A percentile compares a stretch with the other conserved stretches of the same genome.
phyloP scores from a whole-genome alignment of 2,888 invertebrate genomes.

The Melanophora roralis region DNA sequence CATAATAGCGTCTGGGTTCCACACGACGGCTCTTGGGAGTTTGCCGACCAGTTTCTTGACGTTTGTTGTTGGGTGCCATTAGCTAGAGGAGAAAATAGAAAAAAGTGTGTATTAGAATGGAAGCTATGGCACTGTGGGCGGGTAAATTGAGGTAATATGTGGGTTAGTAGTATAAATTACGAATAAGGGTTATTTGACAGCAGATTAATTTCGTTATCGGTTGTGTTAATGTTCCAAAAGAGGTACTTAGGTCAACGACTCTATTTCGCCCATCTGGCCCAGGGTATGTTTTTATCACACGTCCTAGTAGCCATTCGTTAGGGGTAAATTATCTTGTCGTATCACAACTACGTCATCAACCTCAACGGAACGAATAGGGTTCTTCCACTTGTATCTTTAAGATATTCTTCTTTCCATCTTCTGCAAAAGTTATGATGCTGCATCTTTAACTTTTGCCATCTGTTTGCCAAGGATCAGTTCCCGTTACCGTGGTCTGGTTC shows the following conservation, averaged over 20 bases:
- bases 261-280: neutral
- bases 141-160: too few species aligned
- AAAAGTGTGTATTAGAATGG: too few species aligned
- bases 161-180: too few species aligned
- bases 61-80: too few species aligned
- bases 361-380: neutral
- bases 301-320: neutral
- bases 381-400: slow-evolving; percentile 5
- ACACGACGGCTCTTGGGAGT: too few species aligned
- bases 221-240: neutral
- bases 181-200: neutral
- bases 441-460: neutral
- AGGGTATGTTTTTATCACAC: neutral
- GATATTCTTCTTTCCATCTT: slow-evolving; percentile 29
- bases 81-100: too few species aligned
- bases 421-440: too few species aligned
- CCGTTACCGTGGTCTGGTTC: neutral
- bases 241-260: neutral
- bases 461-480: slow-evolving; percentile 5
- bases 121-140: too few species aligned
- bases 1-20: too few species aligned
- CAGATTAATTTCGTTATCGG: neutral
- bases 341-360: neutral
- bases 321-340: neutral
- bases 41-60: too few species aligned